Conservation (phyloP, 2,888 invertebrate species). For the Melanargia galathea region DNA sequence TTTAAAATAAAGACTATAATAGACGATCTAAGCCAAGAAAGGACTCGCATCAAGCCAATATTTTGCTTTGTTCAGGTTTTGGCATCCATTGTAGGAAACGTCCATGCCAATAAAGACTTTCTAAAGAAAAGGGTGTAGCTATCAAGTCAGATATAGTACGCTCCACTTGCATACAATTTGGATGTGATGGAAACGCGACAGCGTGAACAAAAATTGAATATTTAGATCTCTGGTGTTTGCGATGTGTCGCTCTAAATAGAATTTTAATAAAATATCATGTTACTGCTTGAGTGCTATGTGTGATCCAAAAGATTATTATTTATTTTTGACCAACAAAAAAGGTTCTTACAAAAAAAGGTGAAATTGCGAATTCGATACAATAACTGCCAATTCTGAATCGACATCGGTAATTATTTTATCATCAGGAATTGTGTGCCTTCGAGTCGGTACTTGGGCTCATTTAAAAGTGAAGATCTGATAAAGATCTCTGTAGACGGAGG, state of each 20-base stretch:
- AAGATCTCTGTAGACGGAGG: too few species aligned
- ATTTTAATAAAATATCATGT: constrained; percentile 7
- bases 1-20: constrained; percentile 31
- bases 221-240: constrained; percentile 14
- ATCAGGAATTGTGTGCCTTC: too few species aligned
- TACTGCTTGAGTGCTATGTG: background rate
- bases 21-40: constrained; percentile 47
- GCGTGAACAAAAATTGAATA: constrained; percentile 11
- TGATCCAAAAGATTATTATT: too few species aligned
- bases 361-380: too few species aligned
- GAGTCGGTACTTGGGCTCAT: too few species aligned
- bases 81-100: constrained; percentile 51
- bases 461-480: too few species aligned
- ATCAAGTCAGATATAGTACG: constrained; percentile 41
- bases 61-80: constrained; percentile 62
- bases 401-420: too few species aligned
- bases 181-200: constrained; percentile 2
- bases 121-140: constrained; percentile 38
- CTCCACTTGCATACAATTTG: constrained; percentile 46
- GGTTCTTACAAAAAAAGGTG: too few species aligned
- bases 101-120: constrained; percentile 40
- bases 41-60: constrained; percentile 46
- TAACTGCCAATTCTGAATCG: too few species aligned
- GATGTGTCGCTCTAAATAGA: constrained; percentile 4
- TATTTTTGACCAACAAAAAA: too few species aligned